A percentile compares a stretch with the other conserved stretches of the same genome.
These are phyloP conservation scores for Nemoura dubitans DNA, from an alignment of 2,888 invertebrate genomes.

Conservation along the genomic window DNA sequence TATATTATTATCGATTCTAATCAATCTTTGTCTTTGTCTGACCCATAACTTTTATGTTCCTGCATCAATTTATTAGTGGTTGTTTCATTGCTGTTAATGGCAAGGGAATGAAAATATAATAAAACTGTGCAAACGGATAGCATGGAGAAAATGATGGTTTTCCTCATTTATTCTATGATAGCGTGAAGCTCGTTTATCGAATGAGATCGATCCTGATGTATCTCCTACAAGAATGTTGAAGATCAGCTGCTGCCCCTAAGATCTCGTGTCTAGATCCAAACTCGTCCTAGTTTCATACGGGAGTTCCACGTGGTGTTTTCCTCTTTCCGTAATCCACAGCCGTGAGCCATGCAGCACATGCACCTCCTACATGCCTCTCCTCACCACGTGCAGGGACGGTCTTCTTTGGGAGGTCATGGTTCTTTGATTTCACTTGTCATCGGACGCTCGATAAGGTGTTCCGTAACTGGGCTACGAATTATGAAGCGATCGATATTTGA, in stretches of 20 bases:
- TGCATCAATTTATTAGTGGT: neutral
- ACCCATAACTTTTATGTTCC: neutral
- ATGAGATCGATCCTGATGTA: neutral
- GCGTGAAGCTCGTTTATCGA: neutral
- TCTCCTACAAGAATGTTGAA: neutral
- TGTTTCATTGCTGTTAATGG: neutral
- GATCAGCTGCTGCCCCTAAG: neutral
- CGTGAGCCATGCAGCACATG: neutral
- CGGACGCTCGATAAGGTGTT: neutral
- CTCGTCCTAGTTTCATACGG: neutral
- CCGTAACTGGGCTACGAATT: neutral
- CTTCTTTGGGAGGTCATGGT: neutral
- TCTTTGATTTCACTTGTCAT: slow-evolving; percentile 7
- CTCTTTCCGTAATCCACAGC: neutral
- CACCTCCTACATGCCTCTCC: neutral
- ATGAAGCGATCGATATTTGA: no score
- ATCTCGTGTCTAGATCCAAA: no score
- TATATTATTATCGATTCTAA: neutral
- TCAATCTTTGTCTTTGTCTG: neutral
- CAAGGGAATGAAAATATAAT: neutral
- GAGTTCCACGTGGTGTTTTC: neutral
- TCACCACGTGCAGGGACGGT: neutral
- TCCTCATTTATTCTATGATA: neutral
- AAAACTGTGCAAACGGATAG: neutral
- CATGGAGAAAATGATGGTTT: neutral